These are phyloP conservation scores for Pectinophora gossypiella DNA, from an alignment of 1,140 invertebrate species.

Conservation along the genomic window DNA sequence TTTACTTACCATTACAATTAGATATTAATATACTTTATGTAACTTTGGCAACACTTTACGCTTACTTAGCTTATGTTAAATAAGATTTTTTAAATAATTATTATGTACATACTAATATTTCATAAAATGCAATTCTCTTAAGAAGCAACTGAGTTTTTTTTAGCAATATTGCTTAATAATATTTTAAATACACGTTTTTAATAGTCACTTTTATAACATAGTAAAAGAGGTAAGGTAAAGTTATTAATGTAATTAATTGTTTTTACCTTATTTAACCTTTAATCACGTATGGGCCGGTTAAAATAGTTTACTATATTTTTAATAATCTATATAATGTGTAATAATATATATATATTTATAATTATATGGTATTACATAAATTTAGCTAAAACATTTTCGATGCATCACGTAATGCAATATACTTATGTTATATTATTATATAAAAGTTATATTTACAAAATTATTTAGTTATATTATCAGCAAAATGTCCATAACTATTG, in stretches of 20 bases:
- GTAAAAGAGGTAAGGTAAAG: neutral
- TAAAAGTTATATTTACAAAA: neutral
- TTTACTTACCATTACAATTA: constrained; percentile 7
- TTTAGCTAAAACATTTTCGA: neutral
- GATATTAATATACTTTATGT: constrained; percentile 11
- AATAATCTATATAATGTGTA: neutral
- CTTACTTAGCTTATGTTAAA: too few relatives aligned
- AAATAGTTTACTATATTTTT: neutral
- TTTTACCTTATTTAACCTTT: too few relatives aligned
- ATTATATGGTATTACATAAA: neutral
- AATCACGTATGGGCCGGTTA: neutral
- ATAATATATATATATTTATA: neutral
- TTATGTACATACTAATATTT: too few relatives aligned
- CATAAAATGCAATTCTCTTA: too few relatives aligned
- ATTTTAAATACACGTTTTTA: constrained; percentile 11
- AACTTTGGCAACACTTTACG: constrained; percentile 45
- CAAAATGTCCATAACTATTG: too few relatives aligned
- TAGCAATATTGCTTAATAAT: constrained; percentile 12
- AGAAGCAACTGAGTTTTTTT: too few relatives aligned
- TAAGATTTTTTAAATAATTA: too few relatives aligned
- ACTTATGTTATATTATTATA: neutral
- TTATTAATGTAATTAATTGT: too few relatives aligned
- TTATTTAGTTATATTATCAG: too few relatives aligned
- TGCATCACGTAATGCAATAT: neutral
- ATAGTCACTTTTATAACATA: neutral